These are phyloP conservation scores for Aeoliscus strigatus DNA, from an alignment of 2,797 vertebrate species.

Conservation along the genomic window DNA sequence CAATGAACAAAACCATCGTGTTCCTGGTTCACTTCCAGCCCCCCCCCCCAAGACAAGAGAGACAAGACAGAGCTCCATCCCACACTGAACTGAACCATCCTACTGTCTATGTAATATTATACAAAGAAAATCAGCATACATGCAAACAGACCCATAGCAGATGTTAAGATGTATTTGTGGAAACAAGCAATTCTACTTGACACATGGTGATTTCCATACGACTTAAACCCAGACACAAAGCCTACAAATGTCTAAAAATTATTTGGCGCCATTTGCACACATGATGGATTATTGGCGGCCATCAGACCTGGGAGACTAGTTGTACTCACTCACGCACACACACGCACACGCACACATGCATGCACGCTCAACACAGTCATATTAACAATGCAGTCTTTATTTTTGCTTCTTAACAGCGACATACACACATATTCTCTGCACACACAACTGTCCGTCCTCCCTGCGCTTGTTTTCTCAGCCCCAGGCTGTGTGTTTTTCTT, in stretches of 20 bases:
- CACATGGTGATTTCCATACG: no score
- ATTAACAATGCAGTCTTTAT: constrained; percentile 43
- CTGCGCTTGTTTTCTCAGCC: constrained; percentile 65
- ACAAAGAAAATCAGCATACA: no score
- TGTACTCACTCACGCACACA: constrained; percentile 26
- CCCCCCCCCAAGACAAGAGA: no score
- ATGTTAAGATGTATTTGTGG: no score
- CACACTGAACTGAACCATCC: no score
- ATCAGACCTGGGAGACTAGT: constrained; percentile 26
- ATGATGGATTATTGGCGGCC: constrained; percentile 11
- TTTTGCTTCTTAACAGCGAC: constrained; percentile 39
- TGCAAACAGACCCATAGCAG: no score
- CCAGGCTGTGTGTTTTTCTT: constrained; percentile 69
- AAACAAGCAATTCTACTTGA: no score
- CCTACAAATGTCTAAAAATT: constrained; percentile 12
- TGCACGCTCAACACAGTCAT: constrained; percentile 18
- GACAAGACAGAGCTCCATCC: no score
- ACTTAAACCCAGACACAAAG: constrained; percentile 13
- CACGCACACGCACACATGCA: constrained; percentile 11
- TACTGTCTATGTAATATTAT: no score
- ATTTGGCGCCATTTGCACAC: constrained; percentile 12
- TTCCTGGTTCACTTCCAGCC: no score
- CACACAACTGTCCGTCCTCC: constrained; percentile 41
- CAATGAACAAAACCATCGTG: no score
- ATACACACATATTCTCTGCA: constrained; percentile 30